Evolutionary conservation across 2,113 vertebrate species (phyloP).

Genomic region (Cyprinodon tularosa): DNA sequence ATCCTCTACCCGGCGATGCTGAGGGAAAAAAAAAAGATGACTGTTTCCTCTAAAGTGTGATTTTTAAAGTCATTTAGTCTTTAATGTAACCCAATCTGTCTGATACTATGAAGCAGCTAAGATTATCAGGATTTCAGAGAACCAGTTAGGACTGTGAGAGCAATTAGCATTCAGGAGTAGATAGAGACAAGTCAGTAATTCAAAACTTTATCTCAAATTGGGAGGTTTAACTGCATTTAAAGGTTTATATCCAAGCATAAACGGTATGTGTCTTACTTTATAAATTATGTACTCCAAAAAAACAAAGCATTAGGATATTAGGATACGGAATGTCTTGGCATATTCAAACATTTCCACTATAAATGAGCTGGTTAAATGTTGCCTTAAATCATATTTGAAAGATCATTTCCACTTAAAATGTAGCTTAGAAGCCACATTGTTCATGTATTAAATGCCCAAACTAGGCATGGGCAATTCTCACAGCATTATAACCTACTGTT

Average conservation of each 20-base stretch:
- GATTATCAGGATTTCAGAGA: conserved; percentile 24
- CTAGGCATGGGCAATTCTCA: neutral
- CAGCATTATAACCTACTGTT: neutral
- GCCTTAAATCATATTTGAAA: neutral
- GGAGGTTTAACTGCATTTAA: neutral
- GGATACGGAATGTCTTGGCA: too few relatives aligned
- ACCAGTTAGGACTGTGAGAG: conserved; percentile 2
- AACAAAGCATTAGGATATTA: neutral
- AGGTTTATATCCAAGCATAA: neutral
- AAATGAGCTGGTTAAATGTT: too few relatives aligned
- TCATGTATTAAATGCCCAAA: neutral
- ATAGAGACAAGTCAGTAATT: neutral
- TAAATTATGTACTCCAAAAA: neutral
- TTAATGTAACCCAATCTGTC: conserved; percentile 12
- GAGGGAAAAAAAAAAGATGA: conserved; percentile 42
- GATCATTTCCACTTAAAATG: neutral
- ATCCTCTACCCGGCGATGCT: conserved; percentile 83
- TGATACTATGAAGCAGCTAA: conserved; percentile 18
- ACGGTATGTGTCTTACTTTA: neutral
- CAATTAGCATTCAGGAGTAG: neutral
- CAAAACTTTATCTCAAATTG: neutral
- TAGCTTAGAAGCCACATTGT: neutral
- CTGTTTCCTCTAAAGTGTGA: neutral
- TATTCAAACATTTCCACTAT: too few relatives aligned
- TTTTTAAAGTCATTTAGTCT: conserved; percentile 6